These are phyloP conservation scores for Leptoclinus maculatus DNA, from an alignment of 2,797 vertebrate species.

Conservation along the genomic window DNA sequence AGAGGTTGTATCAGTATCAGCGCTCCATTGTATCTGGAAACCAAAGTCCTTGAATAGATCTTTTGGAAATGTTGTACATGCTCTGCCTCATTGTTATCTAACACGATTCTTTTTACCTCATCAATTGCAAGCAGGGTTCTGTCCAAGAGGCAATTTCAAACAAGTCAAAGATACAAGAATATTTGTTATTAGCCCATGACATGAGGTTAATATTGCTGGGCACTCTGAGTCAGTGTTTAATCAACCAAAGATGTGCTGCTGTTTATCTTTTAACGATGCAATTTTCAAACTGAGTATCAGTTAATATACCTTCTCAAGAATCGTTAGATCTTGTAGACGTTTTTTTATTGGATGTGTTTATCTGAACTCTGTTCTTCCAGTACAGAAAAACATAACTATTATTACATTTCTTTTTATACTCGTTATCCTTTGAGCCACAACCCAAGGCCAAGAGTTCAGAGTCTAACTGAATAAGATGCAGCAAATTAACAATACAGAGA, in stretches of 20 bases:
- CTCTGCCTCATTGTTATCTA: not conserved
- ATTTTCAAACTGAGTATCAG: not conserved
- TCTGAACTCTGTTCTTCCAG: slow-evolving; percentile 2
- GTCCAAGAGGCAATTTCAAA: not conserved
- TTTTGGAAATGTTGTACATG: not conserved
- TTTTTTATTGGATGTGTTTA: not conserved
- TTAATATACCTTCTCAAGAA: not conserved
- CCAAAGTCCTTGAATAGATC: not conserved
- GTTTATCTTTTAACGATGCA: not conserved
- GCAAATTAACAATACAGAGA: not conserved
- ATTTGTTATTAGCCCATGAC: not conserved
- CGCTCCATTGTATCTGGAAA: not conserved
- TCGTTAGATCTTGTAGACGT: not conserved
- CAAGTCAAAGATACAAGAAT: not conserved
- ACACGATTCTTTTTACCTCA: not conserved
- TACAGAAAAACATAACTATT: not conserved
- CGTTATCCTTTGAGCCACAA: slow-evolving; percentile 1
- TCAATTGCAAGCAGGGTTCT: not conserved
- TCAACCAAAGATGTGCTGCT: not conserved
- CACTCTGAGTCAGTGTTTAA: too few relatives aligned
- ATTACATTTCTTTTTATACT: not conserved
- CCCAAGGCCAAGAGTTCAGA: not conserved
- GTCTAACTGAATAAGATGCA: not conserved
- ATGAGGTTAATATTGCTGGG: not conserved
- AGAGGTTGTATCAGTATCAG: not conserved